phyloP scores from a whole-genome alignment of 1,140 invertebrate genomes.

The Sitodiplosis mosellana region DNA sequence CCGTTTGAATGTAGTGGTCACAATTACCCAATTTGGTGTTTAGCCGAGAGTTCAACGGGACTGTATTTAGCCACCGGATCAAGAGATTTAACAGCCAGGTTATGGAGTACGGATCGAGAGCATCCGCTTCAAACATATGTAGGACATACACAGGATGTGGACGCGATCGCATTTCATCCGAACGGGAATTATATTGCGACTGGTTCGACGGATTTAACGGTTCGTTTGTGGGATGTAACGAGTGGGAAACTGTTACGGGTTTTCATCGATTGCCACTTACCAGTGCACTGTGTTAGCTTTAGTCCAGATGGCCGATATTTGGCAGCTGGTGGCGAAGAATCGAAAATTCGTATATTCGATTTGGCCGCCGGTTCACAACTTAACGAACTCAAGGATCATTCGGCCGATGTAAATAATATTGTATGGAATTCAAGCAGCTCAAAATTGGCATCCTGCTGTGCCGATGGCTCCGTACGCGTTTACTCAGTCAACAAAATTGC shows the following conservation, averaged over 20 bases:
- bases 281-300: conserved; percentile 56
- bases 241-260: conserved; percentile 49
- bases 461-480: conserved; percentile 54
- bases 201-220: conserved; percentile 54
- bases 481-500: conserved; percentile 33
- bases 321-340: conserved; percentile 47
- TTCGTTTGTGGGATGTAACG: conserved; percentile 49
- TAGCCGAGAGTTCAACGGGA: conserved; percentile 54
- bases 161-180: conserved; percentile 67
- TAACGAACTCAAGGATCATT: conserved; percentile 60
- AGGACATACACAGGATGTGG: conserved; percentile 68
- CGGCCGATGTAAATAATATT: conserved; percentile 51
- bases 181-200: conserved; percentile 64
- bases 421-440: conserved; percentile 40
- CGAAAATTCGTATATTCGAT: conserved; percentile 37
- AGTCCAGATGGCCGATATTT: conserved; percentile 63
- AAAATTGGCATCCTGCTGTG: conserved; percentile 51
- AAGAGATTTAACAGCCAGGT: conserved; percentile 61
- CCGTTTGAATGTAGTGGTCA: conserved; percentile 52
- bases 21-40: conserved; percentile 70
- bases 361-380: conserved; percentile 33
- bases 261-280: conserved; percentile 58
- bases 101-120: conserved; percentile 68
- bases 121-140: conserved; percentile 62
- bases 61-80: conserved; percentile 65